Conservation (phyloP, 2,113 vertebrate genomes). For the Oreotrochilus melanogaster region DNA sequence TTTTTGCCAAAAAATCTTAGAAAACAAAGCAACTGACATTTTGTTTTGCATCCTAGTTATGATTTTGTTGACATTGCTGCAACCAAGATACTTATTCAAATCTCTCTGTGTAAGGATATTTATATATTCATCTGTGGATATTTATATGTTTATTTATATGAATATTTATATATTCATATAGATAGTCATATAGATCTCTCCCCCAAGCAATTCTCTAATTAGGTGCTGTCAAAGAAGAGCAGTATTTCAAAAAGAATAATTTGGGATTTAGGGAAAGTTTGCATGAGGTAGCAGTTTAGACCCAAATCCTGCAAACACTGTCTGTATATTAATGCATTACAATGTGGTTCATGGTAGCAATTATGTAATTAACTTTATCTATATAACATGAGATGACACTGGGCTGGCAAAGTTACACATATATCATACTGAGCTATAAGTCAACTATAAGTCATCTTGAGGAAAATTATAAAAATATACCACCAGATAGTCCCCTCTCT, state of each 20-base stretch:
- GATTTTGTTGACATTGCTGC: neutral
- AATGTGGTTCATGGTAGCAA: neutral
- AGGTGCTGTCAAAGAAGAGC: neutral
- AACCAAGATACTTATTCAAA: neutral
- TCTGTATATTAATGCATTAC: neutral
- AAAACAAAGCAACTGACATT: neutral
- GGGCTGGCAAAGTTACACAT: neutral
- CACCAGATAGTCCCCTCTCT: neutral
- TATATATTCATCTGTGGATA: slow-evolving; percentile 7
- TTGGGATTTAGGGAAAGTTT: neutral
- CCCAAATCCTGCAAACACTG: neutral
- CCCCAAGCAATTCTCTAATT: neutral
- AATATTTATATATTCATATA: neutral
- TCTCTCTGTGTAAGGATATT: neutral
- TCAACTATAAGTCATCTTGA: neutral
- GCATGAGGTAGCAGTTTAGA: neutral
- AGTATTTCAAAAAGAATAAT: neutral
- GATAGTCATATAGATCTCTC: neutral
- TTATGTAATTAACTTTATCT: neutral
- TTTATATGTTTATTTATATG: neutral
- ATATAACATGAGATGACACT: neutral
- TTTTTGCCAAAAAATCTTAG: neutral
- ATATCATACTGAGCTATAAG: neutral
- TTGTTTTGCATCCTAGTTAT: neutral
- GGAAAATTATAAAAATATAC: neutral